Percentiles rank a stretch among this genome's conserved stretches.
phyloP scores from a whole-genome alignment of 2,797 vertebrate genomes.

The Nothura maculosa region DNA sequence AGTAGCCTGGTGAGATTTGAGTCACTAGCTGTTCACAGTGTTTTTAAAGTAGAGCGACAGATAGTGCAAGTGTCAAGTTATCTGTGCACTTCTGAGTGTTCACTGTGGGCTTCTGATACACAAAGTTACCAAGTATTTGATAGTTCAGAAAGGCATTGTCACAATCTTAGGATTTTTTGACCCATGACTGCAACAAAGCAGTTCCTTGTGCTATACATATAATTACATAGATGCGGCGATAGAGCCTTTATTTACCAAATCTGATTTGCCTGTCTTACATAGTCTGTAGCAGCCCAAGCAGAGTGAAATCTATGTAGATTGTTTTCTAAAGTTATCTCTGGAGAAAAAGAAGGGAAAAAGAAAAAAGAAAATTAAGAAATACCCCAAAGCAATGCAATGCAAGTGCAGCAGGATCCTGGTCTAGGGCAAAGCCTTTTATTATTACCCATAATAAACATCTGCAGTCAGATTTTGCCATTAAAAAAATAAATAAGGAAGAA shows the following conservation, averaged over 20 bases:
- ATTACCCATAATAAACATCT: neutral
- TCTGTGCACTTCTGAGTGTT: neutral
- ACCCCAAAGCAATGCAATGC: neutral
- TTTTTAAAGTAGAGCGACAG: slow-evolving; percentile 2
- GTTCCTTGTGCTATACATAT: neutral
- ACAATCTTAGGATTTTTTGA: neutral
- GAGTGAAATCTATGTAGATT: neutral
- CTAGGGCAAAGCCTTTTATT: neutral
- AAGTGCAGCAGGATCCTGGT: neutral
- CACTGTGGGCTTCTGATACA: neutral
- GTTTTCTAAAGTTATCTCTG: neutral
- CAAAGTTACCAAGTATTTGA: neutral
- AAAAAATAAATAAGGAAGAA: neutral
- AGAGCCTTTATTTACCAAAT: neutral
- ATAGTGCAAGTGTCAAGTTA: neutral
- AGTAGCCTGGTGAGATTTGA: neutral
- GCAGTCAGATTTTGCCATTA: neutral
- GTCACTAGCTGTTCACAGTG: neutral
- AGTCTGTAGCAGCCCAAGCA: neutral
- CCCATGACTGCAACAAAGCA: neutral
- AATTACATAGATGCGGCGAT: neutral
- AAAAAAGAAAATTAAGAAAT: neutral
- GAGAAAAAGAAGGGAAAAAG: neutral
- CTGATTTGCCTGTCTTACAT: neutral
- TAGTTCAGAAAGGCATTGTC: neutral